A percentile compares a stretch with the other conserved stretches of the same genome.
These are phyloP conservation scores for Tetraodon nigroviridis DNA, from an alignment of 2,113 vertebrate genomes.

Conservation along the genomic window DNA sequence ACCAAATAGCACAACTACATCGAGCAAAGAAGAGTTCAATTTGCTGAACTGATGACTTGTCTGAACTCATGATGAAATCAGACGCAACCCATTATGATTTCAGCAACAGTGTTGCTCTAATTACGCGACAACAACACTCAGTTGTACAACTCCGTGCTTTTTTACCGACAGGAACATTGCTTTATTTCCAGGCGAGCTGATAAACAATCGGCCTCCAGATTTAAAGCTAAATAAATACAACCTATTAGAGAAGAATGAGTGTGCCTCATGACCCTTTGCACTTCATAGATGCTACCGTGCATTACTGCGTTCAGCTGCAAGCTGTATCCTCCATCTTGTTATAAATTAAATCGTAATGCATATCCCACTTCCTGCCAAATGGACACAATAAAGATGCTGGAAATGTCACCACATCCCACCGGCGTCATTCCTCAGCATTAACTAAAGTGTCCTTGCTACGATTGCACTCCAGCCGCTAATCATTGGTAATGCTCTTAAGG, in stretches of 20 bases:
- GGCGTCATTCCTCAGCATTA: conserved; percentile 51
- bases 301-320: conserved; percentile 12
- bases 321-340: conserved; percentile 24
- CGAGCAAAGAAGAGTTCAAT: conserved; percentile 45
- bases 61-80: conserved; percentile 62
- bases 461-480: conserved; percentile 40
- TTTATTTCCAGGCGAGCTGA: neutral
- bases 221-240: conserved; percentile 6
- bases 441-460: conserved; percentile 50
- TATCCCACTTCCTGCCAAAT: conserved; percentile 55
- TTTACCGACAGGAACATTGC: conserved; percentile 33
- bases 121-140: neutral
- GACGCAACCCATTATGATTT: conserved; percentile 45
- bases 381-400: conserved; percentile 48
- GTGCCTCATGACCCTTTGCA: conserved; percentile 17
- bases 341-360: conserved; percentile 52
- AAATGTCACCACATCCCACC: conserved; percentile 41
- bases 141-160: neutral
- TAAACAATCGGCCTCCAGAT: neutral
- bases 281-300: conserved; percentile 28
- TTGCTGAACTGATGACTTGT: conserved; percentile 52
- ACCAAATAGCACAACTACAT: conserved; percentile 28
- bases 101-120: conserved; percentile 27
- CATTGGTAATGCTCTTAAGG: conserved; percentile 39
- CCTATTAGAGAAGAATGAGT: conserved; percentile 25